A percentile compares a stretch with the other conserved stretches of the same genome.
Evolutionary conservation across 2,888 invertebrate genomes (phyloP).

Genomic region (Amaurobius ferox): DNA sequence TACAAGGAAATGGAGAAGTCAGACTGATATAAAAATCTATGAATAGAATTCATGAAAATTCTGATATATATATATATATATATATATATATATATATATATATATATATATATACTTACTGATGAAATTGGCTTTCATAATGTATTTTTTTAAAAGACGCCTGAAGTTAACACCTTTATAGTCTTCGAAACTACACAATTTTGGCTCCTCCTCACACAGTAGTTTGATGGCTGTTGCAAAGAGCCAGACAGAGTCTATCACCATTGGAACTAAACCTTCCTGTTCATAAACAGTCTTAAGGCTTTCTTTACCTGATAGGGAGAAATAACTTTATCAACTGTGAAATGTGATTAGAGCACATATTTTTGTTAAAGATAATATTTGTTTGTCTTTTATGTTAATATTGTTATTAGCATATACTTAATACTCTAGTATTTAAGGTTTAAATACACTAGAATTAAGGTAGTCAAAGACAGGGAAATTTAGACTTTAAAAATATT

Average conservation of each 20-base stretch:
- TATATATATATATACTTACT: conserved; percentile 20
- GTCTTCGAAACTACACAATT: not conserved
- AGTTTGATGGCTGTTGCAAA: conserved; percentile 85
- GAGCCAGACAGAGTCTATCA: conserved; percentile 87
- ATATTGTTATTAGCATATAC: no score
- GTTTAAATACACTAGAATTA: no score
- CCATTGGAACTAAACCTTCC: conserved; percentile 83
- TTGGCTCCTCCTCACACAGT: conserved; percentile 75
- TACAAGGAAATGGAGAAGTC: no score
- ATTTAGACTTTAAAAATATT: no score
- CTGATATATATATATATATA: not conserved
- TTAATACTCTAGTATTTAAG: no score
- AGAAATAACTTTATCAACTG: no score
- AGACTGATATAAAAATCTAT: no score
- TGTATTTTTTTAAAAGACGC: conserved; percentile 4
- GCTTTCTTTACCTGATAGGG: not conserved
- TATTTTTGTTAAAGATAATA: no score
- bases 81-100: not conserved
- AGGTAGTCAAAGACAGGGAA: no score
- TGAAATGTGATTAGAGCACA: no score
- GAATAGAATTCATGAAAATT: not conserved
- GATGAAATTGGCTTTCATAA: conserved; percentile 15
- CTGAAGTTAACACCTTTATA: conserved; percentile 16
- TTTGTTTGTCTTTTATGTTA: no score
- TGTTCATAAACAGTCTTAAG: conserved; percentile 75